Percentiles rank a stretch among this genome's conserved stretches.
phyloP scores from a whole-genome alignment of 2,797 vertebrate species.

The Amniataba percoides region DNA sequence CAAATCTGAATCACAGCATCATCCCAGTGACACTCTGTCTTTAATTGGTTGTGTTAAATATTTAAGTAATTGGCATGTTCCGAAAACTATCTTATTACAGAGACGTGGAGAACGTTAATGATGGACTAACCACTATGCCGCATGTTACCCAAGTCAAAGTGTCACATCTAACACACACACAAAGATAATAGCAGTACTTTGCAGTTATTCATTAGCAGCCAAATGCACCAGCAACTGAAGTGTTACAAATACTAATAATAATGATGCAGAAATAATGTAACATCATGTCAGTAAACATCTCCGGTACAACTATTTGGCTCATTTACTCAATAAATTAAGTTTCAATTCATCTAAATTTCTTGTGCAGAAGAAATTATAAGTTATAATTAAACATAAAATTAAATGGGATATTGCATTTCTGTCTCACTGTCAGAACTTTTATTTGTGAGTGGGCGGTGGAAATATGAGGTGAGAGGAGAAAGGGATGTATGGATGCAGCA shows the following conservation, averaged over 20 bases:
- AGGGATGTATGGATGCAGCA: background rate
- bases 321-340: background rate
- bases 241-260: background rate
- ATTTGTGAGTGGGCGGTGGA: background rate
- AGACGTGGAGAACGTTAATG: background rate
- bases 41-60: conserved; percentile 27
- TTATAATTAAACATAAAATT: background rate
- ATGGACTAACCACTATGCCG: background rate
- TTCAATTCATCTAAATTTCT: background rate
- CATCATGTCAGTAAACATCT: background rate
- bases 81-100: conserved; percentile 8
- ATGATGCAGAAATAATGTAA: conserved; percentile 6
- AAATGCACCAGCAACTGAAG: background rate
- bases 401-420: background rate
- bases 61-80: conserved; percentile 32
- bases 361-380: background rate
- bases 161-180: background rate
- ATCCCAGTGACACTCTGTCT: conserved; percentile 4
- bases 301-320: background rate
- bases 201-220: background rate
- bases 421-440: background rate
- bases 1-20: conserved; percentile 12
- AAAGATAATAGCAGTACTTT: background rate
- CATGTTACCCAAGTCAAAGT: conserved; percentile 6
- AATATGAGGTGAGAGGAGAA: background rate